These are phyloP conservation scores for Polietes domitor DNA, from an alignment of 2,888 invertebrate genomes.

Conservation along the genomic window DNA sequence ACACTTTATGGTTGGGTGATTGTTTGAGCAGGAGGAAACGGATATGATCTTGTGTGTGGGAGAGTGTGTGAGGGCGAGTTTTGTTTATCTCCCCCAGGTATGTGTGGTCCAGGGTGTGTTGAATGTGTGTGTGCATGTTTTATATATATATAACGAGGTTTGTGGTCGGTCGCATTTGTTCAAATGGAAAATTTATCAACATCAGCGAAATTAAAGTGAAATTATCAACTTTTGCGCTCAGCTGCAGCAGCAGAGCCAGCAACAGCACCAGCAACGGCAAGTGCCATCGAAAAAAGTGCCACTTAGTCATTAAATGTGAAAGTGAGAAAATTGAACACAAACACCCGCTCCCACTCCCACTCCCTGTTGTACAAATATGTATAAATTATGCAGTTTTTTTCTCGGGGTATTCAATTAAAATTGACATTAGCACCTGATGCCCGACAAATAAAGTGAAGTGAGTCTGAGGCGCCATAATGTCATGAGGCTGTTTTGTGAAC, in stretches of 20 bases:
- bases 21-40: neutral
- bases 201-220: slow-evolving; percentile 18
- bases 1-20: neutral
- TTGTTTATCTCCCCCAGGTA: neutral
- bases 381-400: neutral
- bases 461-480: neutral
- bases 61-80: neutral
- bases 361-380: neutral
- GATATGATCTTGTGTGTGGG: neutral
- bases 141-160: neutral
- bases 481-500: too few relatives aligned
- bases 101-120: neutral
- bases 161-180: slow-evolving; percentile 16
- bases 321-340: neutral
- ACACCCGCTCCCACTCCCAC: neutral
- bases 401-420: neutral
- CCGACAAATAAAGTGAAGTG: neutral
- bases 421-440: slow-evolving; percentile 3
- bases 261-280: too few relatives aligned
- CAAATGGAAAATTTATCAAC: slow-evolving; percentile 18
- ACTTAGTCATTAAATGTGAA: neutral
- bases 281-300: neutral
- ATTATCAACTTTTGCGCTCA: slow-evolving; percentile 7
- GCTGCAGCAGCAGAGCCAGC: neutral
- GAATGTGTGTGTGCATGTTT: neutral